Base-by-base conservation (phyloP, 2,113 vertebrate species). In the Tapirus terrestris region DNA sequence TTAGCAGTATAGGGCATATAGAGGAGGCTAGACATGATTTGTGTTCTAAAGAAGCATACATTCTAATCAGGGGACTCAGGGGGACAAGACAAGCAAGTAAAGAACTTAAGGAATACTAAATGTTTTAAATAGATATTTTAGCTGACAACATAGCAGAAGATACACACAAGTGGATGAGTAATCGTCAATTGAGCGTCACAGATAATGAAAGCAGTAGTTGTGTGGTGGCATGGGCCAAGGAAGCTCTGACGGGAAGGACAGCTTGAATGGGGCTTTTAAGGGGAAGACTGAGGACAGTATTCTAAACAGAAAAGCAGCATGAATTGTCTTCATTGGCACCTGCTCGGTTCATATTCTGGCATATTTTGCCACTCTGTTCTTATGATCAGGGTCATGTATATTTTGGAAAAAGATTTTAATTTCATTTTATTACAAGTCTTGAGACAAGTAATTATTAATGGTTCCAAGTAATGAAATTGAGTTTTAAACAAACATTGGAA, bases 321-420 rank as follows among this genome's bases (percentile, higher is more conserved):
- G 14, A 27, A 51, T 13, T 70, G 17, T 70, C n/a, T 63, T 20
- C 20, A 17, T 31, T 29, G 48, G 33, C 29, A 21, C 5, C 8
- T 27, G 45, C 31, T 70, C 18, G 9, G 5, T 86, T 80, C 21
- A 85, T 90, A 68, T n/a, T 80, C 9, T 91, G 12, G 12, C 27
- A 60, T 51, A 92, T 73, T 65, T 88, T 31, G 6, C 11, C 51
- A 53, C 39, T 89, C 58, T 70, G 0, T 84, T 81, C 10, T 39
- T 43, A 63, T 45, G 39, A 61, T 56, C 1, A 27, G 21, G 17
- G 8, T 81, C 29, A 92, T 51, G 48, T n/a, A 70, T 58, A 43
- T 60, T 56, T 86, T 77, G 67, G 11, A 65, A 94, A 82, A 58
- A 85, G 5, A 81, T 63, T 73, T 77, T 82, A 92, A 94, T 92